Evolutionary conservation across 2,113 vertebrate species (phyloP).

Genomic region (Hucho hucho): DNA sequence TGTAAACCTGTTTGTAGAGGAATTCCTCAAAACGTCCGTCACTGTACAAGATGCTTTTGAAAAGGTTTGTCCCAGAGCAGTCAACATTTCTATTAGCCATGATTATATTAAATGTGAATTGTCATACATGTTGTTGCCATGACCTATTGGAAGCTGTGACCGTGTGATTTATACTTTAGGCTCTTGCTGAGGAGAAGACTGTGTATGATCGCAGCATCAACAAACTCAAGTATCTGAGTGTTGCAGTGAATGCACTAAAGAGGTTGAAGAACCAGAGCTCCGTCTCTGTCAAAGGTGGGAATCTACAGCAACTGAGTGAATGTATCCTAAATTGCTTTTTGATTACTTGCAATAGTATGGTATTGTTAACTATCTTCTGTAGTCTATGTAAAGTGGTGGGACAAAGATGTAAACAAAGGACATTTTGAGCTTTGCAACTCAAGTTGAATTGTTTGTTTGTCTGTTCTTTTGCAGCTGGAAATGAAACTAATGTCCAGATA

Average conservation of each 20-base stretch:
- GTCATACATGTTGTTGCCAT: neutral
- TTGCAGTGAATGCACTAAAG: conserved; percentile 80
- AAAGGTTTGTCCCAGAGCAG: conserved; percentile 68
- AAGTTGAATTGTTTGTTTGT: too few species aligned
- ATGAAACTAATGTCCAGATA: conserved; percentile 35
- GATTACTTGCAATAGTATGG: neutral
- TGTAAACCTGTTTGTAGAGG: conserved; percentile 74
- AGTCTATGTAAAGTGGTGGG: too few species aligned
- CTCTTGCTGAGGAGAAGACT: conserved; percentile 76
- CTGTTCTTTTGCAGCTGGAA: conserved; percentile 52
- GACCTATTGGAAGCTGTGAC: neutral
- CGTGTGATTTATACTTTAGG: conserved; percentile 55
- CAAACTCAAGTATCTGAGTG: conserved; percentile 80
- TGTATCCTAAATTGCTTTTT: neutral
- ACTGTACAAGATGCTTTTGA: conserved; percentile 78
- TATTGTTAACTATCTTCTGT: neutral
- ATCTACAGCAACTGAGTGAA: neutral
- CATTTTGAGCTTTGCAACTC: neutral
- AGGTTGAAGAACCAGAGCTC: conserved; percentile 74
- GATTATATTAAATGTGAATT: neutral
- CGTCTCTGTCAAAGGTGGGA: conserved; percentile 61
- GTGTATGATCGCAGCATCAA: conserved; percentile 77
- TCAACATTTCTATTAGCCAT: neutral
- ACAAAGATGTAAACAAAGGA: neutral
- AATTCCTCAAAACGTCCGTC: conserved; percentile 71